These are phyloP conservation scores for Dolichomitus sp. DNA, from an alignment of 2,888 invertebrate species.

Conservation along the genomic window DNA sequence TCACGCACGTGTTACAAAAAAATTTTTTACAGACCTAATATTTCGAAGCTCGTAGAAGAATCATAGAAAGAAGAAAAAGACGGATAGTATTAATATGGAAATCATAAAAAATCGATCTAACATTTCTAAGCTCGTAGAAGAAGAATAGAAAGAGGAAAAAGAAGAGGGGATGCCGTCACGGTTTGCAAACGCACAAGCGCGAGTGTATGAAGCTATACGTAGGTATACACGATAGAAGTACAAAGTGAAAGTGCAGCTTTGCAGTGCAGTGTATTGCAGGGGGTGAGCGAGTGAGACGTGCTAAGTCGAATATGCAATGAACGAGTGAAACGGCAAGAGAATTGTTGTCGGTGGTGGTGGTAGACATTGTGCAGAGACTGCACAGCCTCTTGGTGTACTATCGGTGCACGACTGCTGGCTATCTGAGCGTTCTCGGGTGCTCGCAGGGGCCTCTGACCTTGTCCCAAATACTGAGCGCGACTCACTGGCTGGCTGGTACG, in stretches of 20 bases:
- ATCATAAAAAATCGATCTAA: background rate
- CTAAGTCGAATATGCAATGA: slow-evolving; percentile 20
- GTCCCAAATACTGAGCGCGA: slow-evolving; percentile 85
- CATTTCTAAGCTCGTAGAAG: background rate
- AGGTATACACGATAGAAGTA: slow-evolving; percentile 48
- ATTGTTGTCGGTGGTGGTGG: slow-evolving; percentile 32
- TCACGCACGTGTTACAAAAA: too few relatives aligned
- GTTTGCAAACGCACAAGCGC: slow-evolving; percentile 26
- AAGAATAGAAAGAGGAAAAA: slow-evolving; percentile 1
- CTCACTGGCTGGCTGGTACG: slow-evolving; percentile 77
- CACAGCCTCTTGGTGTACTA: slow-evolving; percentile 69
- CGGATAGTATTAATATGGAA: background rate
- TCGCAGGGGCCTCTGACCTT: slow-evolving; percentile 85
- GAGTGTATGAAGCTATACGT: slow-evolving; percentile 65
- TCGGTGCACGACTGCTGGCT: slow-evolving; percentile 68
- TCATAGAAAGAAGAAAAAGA: background rate
- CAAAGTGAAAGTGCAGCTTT: slow-evolving; percentile 84
- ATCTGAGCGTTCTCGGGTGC: slow-evolving; percentile 75
- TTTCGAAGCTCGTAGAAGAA: background rate
- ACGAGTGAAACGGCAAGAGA: slow-evolving; percentile 21
- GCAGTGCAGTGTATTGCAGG: slow-evolving; percentile 70
- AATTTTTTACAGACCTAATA: too few relatives aligned
- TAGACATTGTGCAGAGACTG: slow-evolving; percentile 60
- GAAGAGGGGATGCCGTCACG: slow-evolving; percentile 19
- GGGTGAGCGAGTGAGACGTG: slow-evolving; percentile 38